Percentiles rank a stretch among this genome's conserved stretches.
Conservation (phyloP, 2,888 invertebrate genomes). For the Bibio marci region DNA sequence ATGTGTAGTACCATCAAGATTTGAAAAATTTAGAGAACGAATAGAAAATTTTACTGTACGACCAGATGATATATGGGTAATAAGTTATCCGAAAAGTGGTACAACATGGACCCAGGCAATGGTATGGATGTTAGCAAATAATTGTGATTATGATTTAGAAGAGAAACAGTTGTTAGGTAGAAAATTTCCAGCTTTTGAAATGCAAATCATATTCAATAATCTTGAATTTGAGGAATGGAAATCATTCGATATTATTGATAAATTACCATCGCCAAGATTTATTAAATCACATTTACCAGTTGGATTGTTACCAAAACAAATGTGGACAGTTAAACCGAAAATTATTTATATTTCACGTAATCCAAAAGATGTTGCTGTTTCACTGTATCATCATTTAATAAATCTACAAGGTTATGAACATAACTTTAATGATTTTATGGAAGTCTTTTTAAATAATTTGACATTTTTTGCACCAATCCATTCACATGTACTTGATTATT, state of each 20-base stretch:
- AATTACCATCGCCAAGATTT: constrained; percentile 1
- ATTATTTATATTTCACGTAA: constrained; percentile 67
- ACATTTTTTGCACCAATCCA: constrained; percentile 23
- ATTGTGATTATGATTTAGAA: constrained; percentile 20
- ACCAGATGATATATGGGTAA: constrained; percentile 24
- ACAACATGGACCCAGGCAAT: constrained; percentile 28
- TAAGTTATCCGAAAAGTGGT: constrained; percentile 24
- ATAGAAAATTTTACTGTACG: constrained; percentile 22
- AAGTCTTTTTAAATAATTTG: constrained; percentile 14
- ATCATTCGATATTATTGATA: background rate
- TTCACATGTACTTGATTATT: constrained; percentile 24
- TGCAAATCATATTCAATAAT: no score
- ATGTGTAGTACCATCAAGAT: background rate
- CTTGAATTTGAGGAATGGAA: no score
- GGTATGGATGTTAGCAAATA: constrained; percentile 23
- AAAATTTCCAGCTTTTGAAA: constrained; percentile 24
- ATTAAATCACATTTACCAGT: constrained; percentile 4
- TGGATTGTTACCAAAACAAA: background rate
- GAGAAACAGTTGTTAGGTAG: constrained; percentile 18
- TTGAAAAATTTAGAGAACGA: constrained; percentile 5
- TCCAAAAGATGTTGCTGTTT: constrained; percentile 65
- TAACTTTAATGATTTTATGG: constrained; percentile 12
- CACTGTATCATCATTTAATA: constrained; percentile 42
- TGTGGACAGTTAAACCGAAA: constrained; percentile 21
- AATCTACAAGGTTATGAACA: constrained; percentile 11